Evolutionary conservation across 2,888 invertebrate species (phyloP), one percentile per base, ranked within the genome.

Genomic region (Empis livida): DNA sequence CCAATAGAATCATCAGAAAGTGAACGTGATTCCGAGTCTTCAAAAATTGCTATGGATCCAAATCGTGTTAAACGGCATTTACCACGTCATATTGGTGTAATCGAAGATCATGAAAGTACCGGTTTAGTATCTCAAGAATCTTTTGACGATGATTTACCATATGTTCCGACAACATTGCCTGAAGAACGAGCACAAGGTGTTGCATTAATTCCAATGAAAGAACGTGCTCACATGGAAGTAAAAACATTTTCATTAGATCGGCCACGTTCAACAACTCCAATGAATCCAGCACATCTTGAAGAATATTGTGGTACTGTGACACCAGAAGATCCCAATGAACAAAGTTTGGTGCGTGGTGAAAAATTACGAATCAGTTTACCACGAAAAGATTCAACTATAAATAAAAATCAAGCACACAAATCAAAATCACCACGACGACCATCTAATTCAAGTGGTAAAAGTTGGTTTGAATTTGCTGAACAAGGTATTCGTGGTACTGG

Each of bases 141-240:
- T 37, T 84, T 87, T 61, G 89, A 89, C 59, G 84, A 84, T 58
- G 87, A 88, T 68, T 72, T 91, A 60, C 91, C 91, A 2, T 90
- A 88, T 64, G 80, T 91, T 60, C 90, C 91, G 48, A 90, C 91
- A n/a, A 91, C 90, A 46, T 71, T 91, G 61, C 91, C 91, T 16
- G 76, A 80, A 63, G 91, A 91, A 70, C 79, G 90, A 53, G 82
- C 89, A 14, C 78, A 84, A 51, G 88, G 84, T 23, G 71, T 89
- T 54, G 83, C 88, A 15, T 80, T 91, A 59, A 77, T 90, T 53
- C 89, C 91, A 20, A 79, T 89, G 57, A 81, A 81, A 60, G 81
- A 84, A 61, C 73, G 84, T 43, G 71, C 71, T 43, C 71, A 72
- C 16, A 71, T 73, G 62, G 78, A 78, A 60, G 71, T 78, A 50